phyloP scores from a whole-genome alignment of 1,140 invertebrate genomes.

The Leptinotarsa lineolata region DNA sequence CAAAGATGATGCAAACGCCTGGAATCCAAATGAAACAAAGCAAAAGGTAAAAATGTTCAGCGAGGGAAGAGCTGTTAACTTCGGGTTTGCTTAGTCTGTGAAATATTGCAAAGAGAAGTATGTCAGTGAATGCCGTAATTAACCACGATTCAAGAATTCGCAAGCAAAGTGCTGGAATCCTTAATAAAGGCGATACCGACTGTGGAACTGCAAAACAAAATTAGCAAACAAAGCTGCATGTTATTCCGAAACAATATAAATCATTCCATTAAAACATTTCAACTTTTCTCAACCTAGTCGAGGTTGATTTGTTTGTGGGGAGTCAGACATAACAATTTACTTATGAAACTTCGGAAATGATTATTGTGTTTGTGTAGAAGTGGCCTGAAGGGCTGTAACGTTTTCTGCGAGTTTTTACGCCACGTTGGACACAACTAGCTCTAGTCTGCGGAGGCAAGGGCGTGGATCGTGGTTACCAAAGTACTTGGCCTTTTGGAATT shows the following conservation, averaged over 20 bases:
- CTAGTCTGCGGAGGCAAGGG: too few relatives aligned
- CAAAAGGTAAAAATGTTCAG: background rate
- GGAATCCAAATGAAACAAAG: conserved; percentile 1
- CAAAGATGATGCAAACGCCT: background rate
- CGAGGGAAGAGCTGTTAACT: background rate
- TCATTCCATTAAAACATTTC: background rate
- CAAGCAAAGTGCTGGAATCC: background rate
- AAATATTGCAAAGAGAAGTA: background rate
- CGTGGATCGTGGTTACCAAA: too few relatives aligned
- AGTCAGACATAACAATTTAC: background rate
- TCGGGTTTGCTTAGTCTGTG: background rate
- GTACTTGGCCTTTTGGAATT: too few relatives aligned
- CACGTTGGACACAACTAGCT: too few relatives aligned
- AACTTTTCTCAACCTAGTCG: background rate
- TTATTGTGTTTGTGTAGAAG: background rate
- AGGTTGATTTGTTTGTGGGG: too few relatives aligned
- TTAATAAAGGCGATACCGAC: background rate
- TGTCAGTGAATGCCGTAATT: conserved; percentile 1
- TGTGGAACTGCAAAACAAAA: background rate
- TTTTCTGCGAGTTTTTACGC: too few relatives aligned
- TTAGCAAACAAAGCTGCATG: conserved; percentile 2
- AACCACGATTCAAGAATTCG: background rate
- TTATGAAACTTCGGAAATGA: background rate
- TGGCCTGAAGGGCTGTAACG: background rate
- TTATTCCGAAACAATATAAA: background rate